Conservation (phyloP, 2,797 vertebrate genomes). For the Coranthus polyacanthus region DNA sequence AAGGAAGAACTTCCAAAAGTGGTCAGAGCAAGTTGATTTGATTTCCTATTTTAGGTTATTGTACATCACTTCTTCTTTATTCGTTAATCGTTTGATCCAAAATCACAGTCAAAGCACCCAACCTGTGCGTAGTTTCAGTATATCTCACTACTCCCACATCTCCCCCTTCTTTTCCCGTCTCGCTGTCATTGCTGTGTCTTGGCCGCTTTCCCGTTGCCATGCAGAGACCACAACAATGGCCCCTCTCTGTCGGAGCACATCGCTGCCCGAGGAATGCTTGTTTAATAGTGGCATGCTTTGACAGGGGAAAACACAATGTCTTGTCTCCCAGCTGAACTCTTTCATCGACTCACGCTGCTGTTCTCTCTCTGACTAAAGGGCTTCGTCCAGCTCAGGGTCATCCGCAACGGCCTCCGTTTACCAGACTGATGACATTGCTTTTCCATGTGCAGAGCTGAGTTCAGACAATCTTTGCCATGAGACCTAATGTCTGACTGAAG, state of each 20-base stretch:
- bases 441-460: conserved; percentile 31
- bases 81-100: conserved; percentile 9
- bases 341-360: conserved; percentile 52
- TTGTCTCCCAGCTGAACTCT: conserved; percentile 61
- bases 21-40: neutral
- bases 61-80: neutral
- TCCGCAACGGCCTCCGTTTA: conserved; percentile 37
- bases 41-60: too few relatives aligned
- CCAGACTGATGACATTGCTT: conserved; percentile 39
- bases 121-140: conserved; percentile 25
- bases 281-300: conserved; percentile 73
- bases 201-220: conserved; percentile 75
- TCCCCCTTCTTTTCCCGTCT: conserved; percentile 27
- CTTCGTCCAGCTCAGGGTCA: conserved; percentile 46
- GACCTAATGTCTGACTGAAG: conserved; percentile 16
- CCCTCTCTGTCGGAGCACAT: conserved; percentile 73
- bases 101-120: conserved; percentile 5
- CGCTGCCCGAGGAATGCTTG: conserved; percentile 73
- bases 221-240: conserved; percentile 79
- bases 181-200: conserved; percentile 74
- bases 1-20: neutral
- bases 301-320: conserved; percentile 66
- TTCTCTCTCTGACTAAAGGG: conserved; percentile 28
- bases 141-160: conserved; percentile 35
- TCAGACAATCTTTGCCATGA: conserved; percentile 20